Conservation (phyloP, 2,797 vertebrate genomes). For the Rhinichthys osculus region DNA sequence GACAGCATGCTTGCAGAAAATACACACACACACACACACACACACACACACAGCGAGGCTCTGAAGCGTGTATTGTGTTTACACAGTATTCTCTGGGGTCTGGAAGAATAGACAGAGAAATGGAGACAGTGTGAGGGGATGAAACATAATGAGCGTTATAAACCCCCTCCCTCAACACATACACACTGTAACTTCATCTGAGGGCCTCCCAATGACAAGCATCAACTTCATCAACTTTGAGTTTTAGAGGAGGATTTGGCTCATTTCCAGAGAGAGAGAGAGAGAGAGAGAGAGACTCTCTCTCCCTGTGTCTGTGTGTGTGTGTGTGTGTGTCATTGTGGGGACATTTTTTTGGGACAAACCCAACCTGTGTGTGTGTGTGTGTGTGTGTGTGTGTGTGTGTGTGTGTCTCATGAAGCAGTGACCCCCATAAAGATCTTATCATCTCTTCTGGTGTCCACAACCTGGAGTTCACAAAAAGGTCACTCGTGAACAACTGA, state of each 20-base stretch:
- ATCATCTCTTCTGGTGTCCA: constrained; percentile 25
- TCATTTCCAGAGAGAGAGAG: constrained; percentile 11
- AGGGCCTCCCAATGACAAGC: constrained; percentile 12
- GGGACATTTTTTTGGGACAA: too few relatives aligned
- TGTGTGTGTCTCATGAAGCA: neutral
- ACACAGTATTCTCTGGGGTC: constrained; percentile 38
- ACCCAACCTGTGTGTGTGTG: too few relatives aligned
- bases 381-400: neutral
- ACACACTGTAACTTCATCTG: constrained; percentile 31
- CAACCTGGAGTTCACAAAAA: constrained; percentile 21
- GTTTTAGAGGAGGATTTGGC: constrained; percentile 25
- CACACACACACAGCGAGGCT: neutral
- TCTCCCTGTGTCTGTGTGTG: neutral
- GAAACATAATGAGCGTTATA: constrained; percentile 49
- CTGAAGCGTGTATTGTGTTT: constrained; percentile 30
- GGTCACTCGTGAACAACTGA: neutral
- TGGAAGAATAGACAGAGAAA: constrained; percentile 40
- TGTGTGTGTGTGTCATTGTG: too few relatives aligned
- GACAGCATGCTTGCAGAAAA: constrained; percentile 12
- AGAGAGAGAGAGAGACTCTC: too few relatives aligned
- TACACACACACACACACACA: neutral
- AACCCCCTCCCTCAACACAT: constrained; percentile 7
- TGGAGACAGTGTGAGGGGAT: constrained; percentile 30
- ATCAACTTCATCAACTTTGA: constrained; percentile 12
- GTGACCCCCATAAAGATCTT: constrained; percentile 20